A percentile compares a stretch with the other conserved stretches of the same genome.
Evolutionary conservation across 2,797 vertebrate genomes (phyloP).

Genomic region (Gymnocypris eckloni): DNA sequence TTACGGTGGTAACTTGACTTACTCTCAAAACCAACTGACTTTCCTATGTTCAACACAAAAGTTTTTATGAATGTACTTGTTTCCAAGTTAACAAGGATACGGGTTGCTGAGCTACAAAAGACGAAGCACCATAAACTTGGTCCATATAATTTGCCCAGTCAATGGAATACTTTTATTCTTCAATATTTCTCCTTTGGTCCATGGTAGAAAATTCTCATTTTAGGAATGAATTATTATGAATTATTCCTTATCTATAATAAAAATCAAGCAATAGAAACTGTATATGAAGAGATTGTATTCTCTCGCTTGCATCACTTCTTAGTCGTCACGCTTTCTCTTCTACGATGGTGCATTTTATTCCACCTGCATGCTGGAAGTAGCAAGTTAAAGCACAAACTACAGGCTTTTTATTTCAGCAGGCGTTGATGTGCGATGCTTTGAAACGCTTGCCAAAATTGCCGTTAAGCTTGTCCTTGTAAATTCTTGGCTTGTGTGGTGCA

Average conservation of each 20-base stretch:
- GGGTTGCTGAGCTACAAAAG: neutral
- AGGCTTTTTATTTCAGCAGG: constrained; percentile 41
- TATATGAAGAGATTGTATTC: neutral
- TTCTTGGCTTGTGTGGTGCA: neutral
- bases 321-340: neutral
- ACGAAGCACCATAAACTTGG: neutral
- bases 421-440: constrained; percentile 41
- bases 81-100: neutral
- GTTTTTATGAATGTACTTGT: neutral
- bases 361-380: constrained; percentile 68
- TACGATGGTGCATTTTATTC: constrained; percentile 66
- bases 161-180: neutral
- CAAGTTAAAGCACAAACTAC: constrained; percentile 59
- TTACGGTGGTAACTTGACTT: constrained; percentile 52
- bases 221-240: neutral
- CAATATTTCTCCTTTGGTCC: neutral
- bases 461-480: constrained; percentile 39
- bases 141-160: neutral
- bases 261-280: neutral
- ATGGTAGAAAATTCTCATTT: neutral
- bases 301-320: neutral
- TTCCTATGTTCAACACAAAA: neutral
- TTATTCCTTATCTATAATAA: neutral
- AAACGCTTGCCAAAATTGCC: constrained; percentile 52
- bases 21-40: neutral